Evolutionary conservation across 2,113 vertebrate species (phyloP), one percentile per base, ranked within the genome.

Genomic region (Microcebus griseorufus): DNA sequence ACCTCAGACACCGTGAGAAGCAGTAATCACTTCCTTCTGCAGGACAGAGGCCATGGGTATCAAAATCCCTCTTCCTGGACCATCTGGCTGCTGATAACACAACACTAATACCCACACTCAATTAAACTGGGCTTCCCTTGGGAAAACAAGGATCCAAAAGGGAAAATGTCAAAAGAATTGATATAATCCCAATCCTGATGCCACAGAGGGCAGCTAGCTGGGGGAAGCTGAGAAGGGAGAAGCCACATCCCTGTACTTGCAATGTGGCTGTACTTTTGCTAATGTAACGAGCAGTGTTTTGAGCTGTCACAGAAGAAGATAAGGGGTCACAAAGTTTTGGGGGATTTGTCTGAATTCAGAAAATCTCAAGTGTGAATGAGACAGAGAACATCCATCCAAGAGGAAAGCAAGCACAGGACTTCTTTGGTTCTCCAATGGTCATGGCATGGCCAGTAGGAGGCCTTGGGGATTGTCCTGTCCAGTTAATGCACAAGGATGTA

Each of bases 241-340:
- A 53, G 67, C 27, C 55, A n/a, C 1, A 10, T 58, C 6, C 2
- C 0, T 18, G 6, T 2, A n/a, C 22, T 64, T 39, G 22, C 29
- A 29, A 83, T 11, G 39, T 22, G 37, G 4, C 29, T 69, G 23
- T 12, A 39, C 42, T 64, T 80, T 51, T 34, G 29, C 25, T 27
- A 48, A 37, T 0, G 2, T 0, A 34, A 14, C 12, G 8, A 39
- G n/a, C 5, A 65, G 37, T 3, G 1, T 34, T 64, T 14, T 65
- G n/a, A 73, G 7, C 1, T 67, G 62, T 65, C 53, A 34, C 22
- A 14, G 81, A 20, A 70, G 76, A 91, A 94, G 51, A 7, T 0
- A 76, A 86, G 53, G 51, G 51, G n/a, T 27, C 29, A 9, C 25
- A 8, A 86, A 67, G 39, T 53, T 12, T 4, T 3, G 8, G 48